phyloP scores from a whole-genome alignment of 2,113 vertebrate genomes.

The Cyanistes caeruleus region DNA sequence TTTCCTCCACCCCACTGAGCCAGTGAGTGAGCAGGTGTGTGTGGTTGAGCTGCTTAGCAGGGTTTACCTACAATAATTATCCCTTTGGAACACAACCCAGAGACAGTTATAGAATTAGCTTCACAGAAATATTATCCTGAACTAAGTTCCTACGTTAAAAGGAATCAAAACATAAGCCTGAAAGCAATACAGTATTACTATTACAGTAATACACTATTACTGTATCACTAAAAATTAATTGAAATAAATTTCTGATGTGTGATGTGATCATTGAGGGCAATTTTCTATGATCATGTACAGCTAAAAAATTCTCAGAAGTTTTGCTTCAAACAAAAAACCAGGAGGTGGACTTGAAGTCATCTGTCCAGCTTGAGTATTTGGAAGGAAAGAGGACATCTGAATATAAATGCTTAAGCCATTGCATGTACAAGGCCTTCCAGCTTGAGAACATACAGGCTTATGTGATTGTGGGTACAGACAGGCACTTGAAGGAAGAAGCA shows the following conservation, averaged over 20 bases:
- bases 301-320: background rate
- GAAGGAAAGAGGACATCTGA: background rate
- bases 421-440: background rate
- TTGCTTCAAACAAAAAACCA: background rate
- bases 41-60: background rate
- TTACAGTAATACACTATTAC: background rate
- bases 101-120: background rate
- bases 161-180: background rate
- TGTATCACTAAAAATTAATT: background rate
- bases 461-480: background rate
- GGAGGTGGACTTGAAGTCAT: background rate
- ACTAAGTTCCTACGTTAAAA: background rate
- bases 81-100: background rate
- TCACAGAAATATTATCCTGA: background rate
- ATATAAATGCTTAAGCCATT: background rate
- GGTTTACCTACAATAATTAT: background rate
- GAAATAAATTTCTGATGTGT: background rate
- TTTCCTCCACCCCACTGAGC: too few relatives aligned
- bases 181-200: background rate
- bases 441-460: background rate
- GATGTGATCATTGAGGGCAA: background rate
- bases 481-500: background rate
- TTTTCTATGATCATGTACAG: background rate
- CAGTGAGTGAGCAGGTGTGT: accelerated
- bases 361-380: background rate